phyloP scores from a whole-genome alignment of 2,888 invertebrate genomes.

The Zygothrica quintamaculata region DNA sequence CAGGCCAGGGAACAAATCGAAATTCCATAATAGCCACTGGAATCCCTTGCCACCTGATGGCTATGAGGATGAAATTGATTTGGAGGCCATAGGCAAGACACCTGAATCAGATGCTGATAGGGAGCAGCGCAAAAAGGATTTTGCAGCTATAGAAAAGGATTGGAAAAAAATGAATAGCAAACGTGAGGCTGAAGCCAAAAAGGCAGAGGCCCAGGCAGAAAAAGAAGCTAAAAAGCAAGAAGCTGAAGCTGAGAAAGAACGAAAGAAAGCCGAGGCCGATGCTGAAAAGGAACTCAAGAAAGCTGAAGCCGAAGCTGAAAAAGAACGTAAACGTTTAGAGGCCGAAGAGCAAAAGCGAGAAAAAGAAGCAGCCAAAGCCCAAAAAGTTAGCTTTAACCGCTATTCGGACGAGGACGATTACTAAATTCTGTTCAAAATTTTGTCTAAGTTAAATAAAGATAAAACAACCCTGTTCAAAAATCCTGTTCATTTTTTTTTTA shows the following conservation, averaged over 20 bases:
- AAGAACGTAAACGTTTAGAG: conserved; percentile 15
- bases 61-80: conserved; percentile 68
- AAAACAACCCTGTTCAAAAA: conserved; percentile 13
- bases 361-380: conserved; percentile 2
- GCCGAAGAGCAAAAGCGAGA: conserved; percentile 10
- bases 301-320: conserved; percentile 3
- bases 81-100: conserved; percentile 26
- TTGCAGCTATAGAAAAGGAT: conserved; percentile 22
- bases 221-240: conserved; percentile 35
- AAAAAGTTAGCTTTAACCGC: no score
- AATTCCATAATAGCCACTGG: conserved; percentile 54
- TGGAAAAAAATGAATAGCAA: conserved; percentile 40
- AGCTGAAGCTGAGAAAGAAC: conserved; percentile 17
- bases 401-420: no score
- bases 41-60: conserved; percentile 69
- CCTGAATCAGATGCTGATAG: conserved; percentile 44
- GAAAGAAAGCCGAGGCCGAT: conserved; percentile 6
- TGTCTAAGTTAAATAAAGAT: not conserved
- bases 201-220: conserved; percentile 14
- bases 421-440: not conserved
- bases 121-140: conserved; percentile 30
- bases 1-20: conserved; percentile 44
- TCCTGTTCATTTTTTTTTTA: conserved; percentile 15
- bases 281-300: conserved; percentile 8
- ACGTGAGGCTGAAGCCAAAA: conserved; percentile 29